Conservation (phyloP, 2,797 vertebrate genomes). For the Hypotaenidia okinawae region DNA sequence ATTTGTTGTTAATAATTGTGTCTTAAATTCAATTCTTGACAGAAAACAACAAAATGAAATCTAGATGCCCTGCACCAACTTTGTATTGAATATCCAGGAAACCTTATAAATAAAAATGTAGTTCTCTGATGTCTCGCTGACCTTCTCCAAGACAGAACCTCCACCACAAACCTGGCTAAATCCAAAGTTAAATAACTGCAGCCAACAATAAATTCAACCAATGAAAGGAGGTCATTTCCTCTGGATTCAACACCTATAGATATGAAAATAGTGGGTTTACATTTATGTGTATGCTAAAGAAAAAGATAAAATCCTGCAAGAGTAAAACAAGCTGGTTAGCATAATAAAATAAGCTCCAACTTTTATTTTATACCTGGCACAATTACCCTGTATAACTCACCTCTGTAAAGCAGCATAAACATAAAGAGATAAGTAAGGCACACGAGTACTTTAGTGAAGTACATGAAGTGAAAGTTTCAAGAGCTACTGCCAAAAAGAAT, state of each 20-base stretch:
- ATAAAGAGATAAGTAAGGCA: neutral
- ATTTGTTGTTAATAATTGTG: neutral
- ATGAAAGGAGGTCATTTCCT: neutral
- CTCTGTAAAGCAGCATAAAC: neutral
- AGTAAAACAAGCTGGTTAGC: neutral
- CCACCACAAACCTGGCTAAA: neutral
- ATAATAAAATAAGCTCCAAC: neutral
- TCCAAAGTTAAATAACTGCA: neutral
- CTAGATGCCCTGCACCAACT: neutral
- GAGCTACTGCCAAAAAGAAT: neutral
- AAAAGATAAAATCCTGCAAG: neutral
- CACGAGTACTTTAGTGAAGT: neutral
- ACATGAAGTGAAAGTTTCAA: neutral
- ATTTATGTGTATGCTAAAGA: neutral
- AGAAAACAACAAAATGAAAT: conserved; percentile 1
- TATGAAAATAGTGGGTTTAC: neutral
- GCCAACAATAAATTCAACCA: neutral
- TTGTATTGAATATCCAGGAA: neutral
- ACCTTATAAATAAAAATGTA: neutral
- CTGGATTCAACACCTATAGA: neutral
- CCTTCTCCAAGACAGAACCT: neutral
- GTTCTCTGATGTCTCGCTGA: neutral
- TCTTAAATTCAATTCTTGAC: conserved; percentile 1
- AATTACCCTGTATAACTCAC: neutral
- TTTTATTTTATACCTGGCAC: neutral